These are phyloP conservation scores for Taxidea taxus DNA, from an alignment of 2,113 vertebrate genomes.

Conservation along the genomic window DNA sequence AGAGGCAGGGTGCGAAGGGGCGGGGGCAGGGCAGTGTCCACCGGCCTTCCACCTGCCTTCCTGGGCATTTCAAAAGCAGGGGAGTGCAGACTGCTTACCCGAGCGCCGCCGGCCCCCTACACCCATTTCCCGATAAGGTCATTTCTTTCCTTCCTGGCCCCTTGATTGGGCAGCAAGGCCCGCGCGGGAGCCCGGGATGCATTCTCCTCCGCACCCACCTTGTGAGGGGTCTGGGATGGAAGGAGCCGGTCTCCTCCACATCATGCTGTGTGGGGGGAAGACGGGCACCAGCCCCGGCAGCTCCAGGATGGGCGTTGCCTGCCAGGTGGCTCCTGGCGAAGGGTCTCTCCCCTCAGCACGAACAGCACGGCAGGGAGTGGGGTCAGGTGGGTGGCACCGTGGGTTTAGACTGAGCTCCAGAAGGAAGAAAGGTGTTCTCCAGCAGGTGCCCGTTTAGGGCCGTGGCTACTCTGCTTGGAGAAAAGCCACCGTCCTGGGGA, in stretches of 20 bases:
- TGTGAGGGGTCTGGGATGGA: constrained; percentile 85
- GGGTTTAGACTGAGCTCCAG: neutral
- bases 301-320: neutral
- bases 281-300: neutral
- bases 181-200: constrained; percentile 59
- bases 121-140: constrained; percentile 73
- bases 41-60: constrained; percentile 60
- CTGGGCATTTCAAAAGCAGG: constrained; percentile 67
- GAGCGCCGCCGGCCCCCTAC: neutral
- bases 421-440: constrained; percentile 2
- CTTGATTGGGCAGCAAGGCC: constrained; percentile 57
- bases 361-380: neutral
- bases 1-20: fast-evolving
- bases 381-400: neutral
- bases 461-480: constrained; percentile 49
- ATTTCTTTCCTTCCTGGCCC: constrained; percentile 70
- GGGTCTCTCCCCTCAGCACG: neutral
- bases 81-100: constrained; percentile 63
- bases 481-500: constrained; percentile 53
- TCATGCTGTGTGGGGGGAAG: neutral
- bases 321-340: no score
- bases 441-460: constrained; percentile 37
- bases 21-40: constrained; percentile 12
- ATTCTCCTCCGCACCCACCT: constrained; percentile 61
- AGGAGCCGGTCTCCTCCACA: constrained; percentile 72